These are phyloP conservation scores for Vidua macroura DNA, from an alignment of 2,113 vertebrate genomes.

Conservation along the genomic window DNA sequence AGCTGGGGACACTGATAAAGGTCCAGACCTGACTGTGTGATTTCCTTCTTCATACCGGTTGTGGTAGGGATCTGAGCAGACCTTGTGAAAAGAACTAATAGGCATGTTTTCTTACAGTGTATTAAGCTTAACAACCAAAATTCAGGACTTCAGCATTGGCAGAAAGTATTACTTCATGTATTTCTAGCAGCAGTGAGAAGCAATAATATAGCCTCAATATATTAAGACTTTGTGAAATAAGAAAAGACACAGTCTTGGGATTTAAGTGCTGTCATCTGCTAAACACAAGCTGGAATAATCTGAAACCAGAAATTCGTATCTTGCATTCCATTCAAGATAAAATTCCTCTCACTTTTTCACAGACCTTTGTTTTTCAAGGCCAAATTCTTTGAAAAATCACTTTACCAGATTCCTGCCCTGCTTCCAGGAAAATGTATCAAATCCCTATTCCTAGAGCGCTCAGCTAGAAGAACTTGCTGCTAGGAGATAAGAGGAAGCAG, in stretches of 20 bases:
- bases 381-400: slow-evolving; percentile 29
- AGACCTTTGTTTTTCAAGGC: not conserved
- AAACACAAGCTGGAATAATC: slow-evolving; percentile 2
- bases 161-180: not conserved
- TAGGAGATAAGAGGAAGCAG: not conserved
- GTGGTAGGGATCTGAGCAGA: not conserved
- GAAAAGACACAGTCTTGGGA: not conserved
- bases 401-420: not conserved
- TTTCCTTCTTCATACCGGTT: not conserved
- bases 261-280: not conserved
- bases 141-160: not conserved
- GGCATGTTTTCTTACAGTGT: not conserved
- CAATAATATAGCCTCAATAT: not conserved
- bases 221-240: not conserved
- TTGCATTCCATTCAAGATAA: slow-evolving; percentile 24
- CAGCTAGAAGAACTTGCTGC: not conserved
- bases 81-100: not conserved
- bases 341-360: slow-evolving; percentile 11
- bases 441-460: not conserved
- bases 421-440: slow-evolving; percentile 50
- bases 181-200: slow-evolving; percentile 4
- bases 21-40: not conserved
- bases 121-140: not conserved
- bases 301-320: not conserved
- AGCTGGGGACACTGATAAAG: not conserved